Evolutionary conservation across 2,797 vertebrate species (phyloP), one percentile per base, ranked within the genome.

Genomic region (Babyrousa celebensis): DNA sequence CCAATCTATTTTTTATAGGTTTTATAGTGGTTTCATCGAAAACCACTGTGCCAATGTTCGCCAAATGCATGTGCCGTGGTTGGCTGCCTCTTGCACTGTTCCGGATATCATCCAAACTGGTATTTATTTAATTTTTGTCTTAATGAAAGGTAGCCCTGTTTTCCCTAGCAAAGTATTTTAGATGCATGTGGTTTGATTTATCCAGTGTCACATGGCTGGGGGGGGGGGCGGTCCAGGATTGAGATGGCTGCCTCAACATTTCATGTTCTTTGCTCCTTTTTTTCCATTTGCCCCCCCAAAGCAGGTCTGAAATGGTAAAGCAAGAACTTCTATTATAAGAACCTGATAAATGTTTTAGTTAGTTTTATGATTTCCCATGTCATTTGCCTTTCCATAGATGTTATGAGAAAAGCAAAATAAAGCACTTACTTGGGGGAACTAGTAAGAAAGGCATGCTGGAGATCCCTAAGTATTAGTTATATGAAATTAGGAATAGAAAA

Each of bases 351-450:
- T 16, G 54, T 43, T 77, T 40, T n/a, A 17, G 12, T 52, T 89
- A 52, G 5, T 25, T 87, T 89, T 74, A 40, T 54, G 12, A 80
- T 88, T 87, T 89, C 7, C 48, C 15, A 15, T 25, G 0, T 75
- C 9, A 52, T 36, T 36, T 36, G 36, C 36, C 36, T 36, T 36
- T 36, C 36, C 36, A 16, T 15, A 58, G 52, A 62, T 32, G 86
- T 8, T 63, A 1, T 62, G 80, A 65, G 67, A 62, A 84, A 91
- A 87, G 25, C 17, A 92, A 93, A 79, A 58, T 40, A 78, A 96
- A 4, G 17, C 4, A 5, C 3, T 58, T 40, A 95, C 56, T 84
- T 79, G 3, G 2, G 21, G 25, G 14, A 89, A 58, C 14, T 12
- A 75, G 16, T 17, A 85, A 75, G 17, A 63, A 77, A 87, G 10